These are phyloP conservation scores for Tautogolabrus adspersus DNA, from an alignment of 2,113 vertebrate genomes.

Conservation along the genomic window DNA sequence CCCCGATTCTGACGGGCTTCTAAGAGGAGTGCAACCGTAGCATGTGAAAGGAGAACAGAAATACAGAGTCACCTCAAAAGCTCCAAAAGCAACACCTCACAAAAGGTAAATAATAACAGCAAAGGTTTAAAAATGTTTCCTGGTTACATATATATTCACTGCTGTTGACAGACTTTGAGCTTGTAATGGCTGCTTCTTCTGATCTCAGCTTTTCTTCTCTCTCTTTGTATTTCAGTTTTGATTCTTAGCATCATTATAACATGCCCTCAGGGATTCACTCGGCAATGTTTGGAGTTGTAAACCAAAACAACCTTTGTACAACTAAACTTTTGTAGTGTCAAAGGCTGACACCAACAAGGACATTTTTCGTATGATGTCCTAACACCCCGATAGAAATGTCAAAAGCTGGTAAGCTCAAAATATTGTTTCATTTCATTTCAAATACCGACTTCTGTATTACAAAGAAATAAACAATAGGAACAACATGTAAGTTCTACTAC, in stretches of 20 bases:
- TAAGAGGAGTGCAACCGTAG: neutral
- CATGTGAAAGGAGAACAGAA: neutral
- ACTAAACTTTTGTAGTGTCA: too few relatives aligned
- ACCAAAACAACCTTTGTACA: neutral
- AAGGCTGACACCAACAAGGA: too few relatives aligned
- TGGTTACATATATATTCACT: neutral
- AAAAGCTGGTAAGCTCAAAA: too few relatives aligned
- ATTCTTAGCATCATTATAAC: neutral
- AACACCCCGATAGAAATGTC: too few relatives aligned
- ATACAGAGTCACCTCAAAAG: neutral
- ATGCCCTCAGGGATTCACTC: neutral
- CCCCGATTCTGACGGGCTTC: slow-evolving; percentile 12
- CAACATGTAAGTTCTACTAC: too few relatives aligned
- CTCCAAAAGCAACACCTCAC: neutral
- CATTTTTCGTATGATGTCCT: too few relatives aligned
- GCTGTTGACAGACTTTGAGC: neutral
- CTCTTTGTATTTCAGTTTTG: neutral
- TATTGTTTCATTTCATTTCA: too few relatives aligned
- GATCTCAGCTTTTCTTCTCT: neutral
- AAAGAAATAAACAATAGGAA: too few relatives aligned
- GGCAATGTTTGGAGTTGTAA: neutral
- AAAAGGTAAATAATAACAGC: neutral
- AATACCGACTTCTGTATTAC: too few relatives aligned
- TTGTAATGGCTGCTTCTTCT: too few relatives aligned
- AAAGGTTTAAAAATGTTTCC: too few relatives aligned